Base-by-base conservation (phyloP, 2,113 vertebrate genomes). In the Melanerpes formicivorus region DNA sequence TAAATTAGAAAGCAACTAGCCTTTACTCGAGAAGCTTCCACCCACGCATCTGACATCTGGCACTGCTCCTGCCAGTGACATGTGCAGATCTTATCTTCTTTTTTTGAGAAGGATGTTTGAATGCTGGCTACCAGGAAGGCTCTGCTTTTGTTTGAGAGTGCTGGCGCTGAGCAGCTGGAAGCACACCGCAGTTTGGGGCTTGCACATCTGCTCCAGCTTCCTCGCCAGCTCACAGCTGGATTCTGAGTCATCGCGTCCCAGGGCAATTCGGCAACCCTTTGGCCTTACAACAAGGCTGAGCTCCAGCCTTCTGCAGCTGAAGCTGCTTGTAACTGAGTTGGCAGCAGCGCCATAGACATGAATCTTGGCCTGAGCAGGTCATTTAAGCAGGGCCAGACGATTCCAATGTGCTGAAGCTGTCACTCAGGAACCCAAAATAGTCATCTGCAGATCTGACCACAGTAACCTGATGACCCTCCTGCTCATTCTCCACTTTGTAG, bases 51-150 rank as follows among this genome's bases (percentile, higher is more conserved):
- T 74, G 90, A 88, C 84, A 93, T 82, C 84, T 92, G 84, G 72
- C 42, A 0, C 21, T 0, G 7, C 79, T 95, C 67, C 84, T 64
- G 67, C 54, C 81, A 54, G 52, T 92, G 93, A 95, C 48, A 22
- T 87, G 15, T 44, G 42, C 78, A 96, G 90, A 96, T 95, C 86
- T 92, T 95, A 96, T 92, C 96, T 37, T 37, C n/a, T 89, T 55
- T 59, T 29, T 21, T n/a, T 21, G 56, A 89, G 75, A 26, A 87
- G 93, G 90, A 92, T 80, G 79, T 87, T 75, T 80, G 81, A 89
- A 58, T 16, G 52, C 25, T 15, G 75, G 48, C 84, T 95, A 93
- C 84, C 87, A 83, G 93, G 79, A 95, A 96, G 84, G 60, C 19
- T 26, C 14, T 21, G 42, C 66, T 85, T 95, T 92, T 92, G 84